Conservation (phyloP, 2,888 invertebrate species). For the Xanthorhoe designata region DNA sequence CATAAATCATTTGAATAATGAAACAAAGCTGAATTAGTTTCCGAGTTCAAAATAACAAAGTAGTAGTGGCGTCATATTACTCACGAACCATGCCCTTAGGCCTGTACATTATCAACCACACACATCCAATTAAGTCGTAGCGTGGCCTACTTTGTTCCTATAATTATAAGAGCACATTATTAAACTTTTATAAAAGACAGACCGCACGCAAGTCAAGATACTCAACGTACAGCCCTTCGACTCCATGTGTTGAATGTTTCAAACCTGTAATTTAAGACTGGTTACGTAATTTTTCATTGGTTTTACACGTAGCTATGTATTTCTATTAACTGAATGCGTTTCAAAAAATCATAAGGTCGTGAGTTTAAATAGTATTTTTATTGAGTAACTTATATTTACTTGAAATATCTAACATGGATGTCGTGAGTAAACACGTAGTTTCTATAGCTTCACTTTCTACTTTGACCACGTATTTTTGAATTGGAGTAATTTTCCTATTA, state of each 20-base stretch:
- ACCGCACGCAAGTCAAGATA: slow-evolving; percentile 14
- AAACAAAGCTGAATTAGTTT: slow-evolving; percentile 4
- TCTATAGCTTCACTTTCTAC: too few relatives aligned
- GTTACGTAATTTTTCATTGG: neutral
- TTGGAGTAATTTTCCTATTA: too few relatives aligned
- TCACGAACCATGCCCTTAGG: neutral
- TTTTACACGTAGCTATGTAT: too few relatives aligned
- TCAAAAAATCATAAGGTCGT: too few relatives aligned
- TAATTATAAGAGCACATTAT: slow-evolving; percentile 21
- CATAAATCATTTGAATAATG: neutral
- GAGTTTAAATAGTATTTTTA: too few relatives aligned
- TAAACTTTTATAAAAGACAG: slow-evolving; percentile 17
- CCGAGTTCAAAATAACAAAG: slow-evolving; percentile 5
- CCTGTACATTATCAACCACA: slow-evolving; percentile 14
- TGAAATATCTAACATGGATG: too few relatives aligned
- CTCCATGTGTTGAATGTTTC: neutral
- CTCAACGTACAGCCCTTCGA: neutral
- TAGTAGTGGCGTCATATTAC: neutral
- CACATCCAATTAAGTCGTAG: slow-evolving; percentile 14
- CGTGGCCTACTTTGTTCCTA: slow-evolving; percentile 14
- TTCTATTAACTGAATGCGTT: too few relatives aligned
- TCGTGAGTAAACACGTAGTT: too few relatives aligned
- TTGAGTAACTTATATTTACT: too few relatives aligned
- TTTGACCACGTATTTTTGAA: too few relatives aligned
- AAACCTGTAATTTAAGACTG: neutral